A percentile compares a stretch with the other conserved stretches of the same genome.
Evolutionary conservation across 2,888 invertebrate genomes (phyloP).

Genomic region (Xestia rhomboidea): DNA sequence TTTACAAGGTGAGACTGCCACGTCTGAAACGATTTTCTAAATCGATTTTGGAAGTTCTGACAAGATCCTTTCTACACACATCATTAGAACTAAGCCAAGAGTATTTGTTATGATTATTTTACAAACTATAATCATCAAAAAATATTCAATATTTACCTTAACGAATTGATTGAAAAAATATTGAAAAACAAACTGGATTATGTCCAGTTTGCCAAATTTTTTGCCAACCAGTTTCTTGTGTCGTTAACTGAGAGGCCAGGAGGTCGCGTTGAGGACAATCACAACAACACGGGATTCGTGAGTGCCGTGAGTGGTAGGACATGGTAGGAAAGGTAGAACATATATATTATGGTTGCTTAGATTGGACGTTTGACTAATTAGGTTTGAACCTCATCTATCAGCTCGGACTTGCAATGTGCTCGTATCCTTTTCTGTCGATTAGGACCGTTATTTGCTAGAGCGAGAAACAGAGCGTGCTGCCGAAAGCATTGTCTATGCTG

Average conservation of each 20-base stretch:
- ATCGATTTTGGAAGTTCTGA: too few relatives aligned
- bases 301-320: too few relatives aligned
- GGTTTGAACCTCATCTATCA: neutral
- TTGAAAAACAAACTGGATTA: neutral
- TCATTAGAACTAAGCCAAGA: too few relatives aligned
- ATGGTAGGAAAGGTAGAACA: neutral
- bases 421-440: neutral
- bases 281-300: neutral
- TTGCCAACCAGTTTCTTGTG: conserved; percentile 4
- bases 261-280: conserved; percentile 21
- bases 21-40: neutral
- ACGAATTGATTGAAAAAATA: too few relatives aligned
- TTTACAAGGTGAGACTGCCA: neutral
- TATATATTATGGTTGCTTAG: neutral
- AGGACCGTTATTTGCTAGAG: too few relatives aligned
- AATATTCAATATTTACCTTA: neutral
- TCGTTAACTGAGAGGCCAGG: neutral
- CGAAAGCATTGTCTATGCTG: too few relatives aligned
- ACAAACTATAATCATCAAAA: neutral
- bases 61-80: too few relatives aligned
- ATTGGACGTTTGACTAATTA: neutral
- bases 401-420: neutral
- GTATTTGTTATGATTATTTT: neutral
- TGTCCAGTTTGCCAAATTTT: too few relatives aligned
- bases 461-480: too few relatives aligned